These are phyloP conservation scores for Dorcus parallelipipedus DNA, from an alignment of 2,888 invertebrate genomes.

Conservation along the genomic window DNA sequence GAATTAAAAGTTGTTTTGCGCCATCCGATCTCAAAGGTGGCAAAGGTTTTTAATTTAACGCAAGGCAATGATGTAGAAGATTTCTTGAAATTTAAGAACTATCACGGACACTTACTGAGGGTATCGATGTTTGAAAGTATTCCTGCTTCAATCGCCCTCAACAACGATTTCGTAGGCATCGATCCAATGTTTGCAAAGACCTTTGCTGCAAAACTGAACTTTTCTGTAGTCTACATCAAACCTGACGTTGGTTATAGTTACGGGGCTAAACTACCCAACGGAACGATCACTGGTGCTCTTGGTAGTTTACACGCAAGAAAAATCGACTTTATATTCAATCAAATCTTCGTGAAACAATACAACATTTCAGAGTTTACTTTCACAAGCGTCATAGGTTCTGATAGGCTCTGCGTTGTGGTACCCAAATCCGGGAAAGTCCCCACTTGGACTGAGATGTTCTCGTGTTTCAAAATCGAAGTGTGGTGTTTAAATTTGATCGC, in stretches of 20 bases:
- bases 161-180: conserved; percentile 12
- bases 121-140: conserved; percentile 16
- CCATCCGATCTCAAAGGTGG: too few species aligned
- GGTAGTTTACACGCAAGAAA: conserved; percentile 41
- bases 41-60: not conserved
- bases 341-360: conserved; percentile 49
- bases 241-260: conserved; percentile 13
- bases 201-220: conserved; percentile 18
- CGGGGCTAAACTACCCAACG: conserved; percentile 41
- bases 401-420: conserved; percentile 46
- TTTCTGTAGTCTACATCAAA: conserved; percentile 4
- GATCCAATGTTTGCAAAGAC: conserved; percentile 18
- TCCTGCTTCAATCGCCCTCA: conserved; percentile 13
- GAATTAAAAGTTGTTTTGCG: too few species aligned
- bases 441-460: conserved; percentile 44
- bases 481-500: conserved; percentile 39
- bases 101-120: conserved; percentile 6
- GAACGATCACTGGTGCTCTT: conserved; percentile 44
- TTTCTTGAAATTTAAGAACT: conserved; percentile 14
- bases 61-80: conserved; percentile 2
- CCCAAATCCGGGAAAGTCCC: conserved; percentile 46
- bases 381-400: conserved; percentile 43
- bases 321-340: conserved; percentile 44
- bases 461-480: conserved; percentile 39
- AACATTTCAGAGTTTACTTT: conserved; percentile 42